Evolutionary conservation across 2,113 vertebrate genomes (phyloP), one percentile per base, ranked within the genome.

Genomic region (Notechis scutatus): DNA sequence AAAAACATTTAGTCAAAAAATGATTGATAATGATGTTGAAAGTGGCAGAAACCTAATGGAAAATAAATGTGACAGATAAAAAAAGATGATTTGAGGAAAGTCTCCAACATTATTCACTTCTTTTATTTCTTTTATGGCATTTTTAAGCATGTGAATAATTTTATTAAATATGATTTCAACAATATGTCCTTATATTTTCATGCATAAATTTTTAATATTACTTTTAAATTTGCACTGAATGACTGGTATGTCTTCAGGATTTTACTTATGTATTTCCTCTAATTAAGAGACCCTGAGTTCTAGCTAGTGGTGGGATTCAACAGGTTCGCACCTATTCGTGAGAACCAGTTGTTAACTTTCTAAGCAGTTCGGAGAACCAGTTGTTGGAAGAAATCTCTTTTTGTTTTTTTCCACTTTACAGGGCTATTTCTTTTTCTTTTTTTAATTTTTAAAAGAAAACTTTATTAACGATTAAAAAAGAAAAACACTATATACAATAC

Each of bases 1-100:
- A 88, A 95, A 96, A 95, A 95, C 90, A 93, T 95, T 96, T 91
- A 94, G 91, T 86, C 95, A 95, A 96, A 95, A 92, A 92, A 92
- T 47, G 64, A 24, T 90, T 95, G 93, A 95, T 96, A 96, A 69
- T 39, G 91, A 93, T 90, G 56, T 59, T 95, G 92, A 95, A 96
- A 69, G 23, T 5, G 15, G 88, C 93, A 91, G 11, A 50, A 90
- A 94, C 59, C 42, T 95, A 95, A 96, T 94, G 92, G 89, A 96
- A 96, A 95, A 95, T 94, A 91, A 91, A 93, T 90, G 21, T 91
- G 93, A 95, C 39, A 94, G 64, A 94, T 85, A 26, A 85, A 92
- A 59, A 81, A 90, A 57, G 5, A 87, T 90, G 64, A 85, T 90
- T 90, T 92, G 47, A 81, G 42, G 39, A 89, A 59, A 4, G 15